These are phyloP conservation scores for Galendromus occidentalis DNA, from an alignment of 1,140 invertebrate species.

Conservation along the genomic window DNA sequence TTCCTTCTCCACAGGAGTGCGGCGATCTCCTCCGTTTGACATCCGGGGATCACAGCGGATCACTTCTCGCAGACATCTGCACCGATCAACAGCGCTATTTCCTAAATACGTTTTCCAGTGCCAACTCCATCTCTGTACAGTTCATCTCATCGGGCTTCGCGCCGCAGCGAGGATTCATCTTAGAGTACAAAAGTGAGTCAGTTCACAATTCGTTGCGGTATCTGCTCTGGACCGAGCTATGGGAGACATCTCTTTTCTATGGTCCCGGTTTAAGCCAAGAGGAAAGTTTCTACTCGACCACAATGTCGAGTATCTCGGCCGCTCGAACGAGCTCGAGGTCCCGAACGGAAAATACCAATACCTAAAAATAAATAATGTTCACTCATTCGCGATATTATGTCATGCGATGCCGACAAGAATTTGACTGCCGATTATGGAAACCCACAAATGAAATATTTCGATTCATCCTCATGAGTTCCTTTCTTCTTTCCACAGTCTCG, in stretches of 20 bases:
- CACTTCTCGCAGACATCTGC: constrained; percentile 4
- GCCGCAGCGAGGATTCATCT: background rate
- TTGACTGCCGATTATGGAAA: too few species aligned
- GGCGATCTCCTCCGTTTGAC: constrained; percentile 1
- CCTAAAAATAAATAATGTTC: too few species aligned
- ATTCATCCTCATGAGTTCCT: background rate
- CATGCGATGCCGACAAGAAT: too few species aligned
- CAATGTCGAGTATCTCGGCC: too few species aligned
- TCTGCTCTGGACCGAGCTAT: too few species aligned
- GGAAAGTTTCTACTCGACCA: too few species aligned
- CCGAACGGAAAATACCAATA: too few species aligned
- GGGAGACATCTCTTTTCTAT: too few species aligned
- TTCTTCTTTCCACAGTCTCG: background rate
- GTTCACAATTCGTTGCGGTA: too few species aligned
- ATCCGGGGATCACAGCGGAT: background rate
- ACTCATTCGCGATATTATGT: too few species aligned
- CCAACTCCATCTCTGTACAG: constrained; percentile 10
- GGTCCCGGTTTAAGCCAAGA: too few species aligned
- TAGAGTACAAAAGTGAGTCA: constrained; percentile 10
- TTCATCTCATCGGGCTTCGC: constrained; percentile 10
- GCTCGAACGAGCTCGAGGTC: too few species aligned
- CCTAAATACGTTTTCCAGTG: constrained; percentile 4
- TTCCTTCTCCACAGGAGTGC: background rate
- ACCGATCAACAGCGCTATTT: constrained; percentile 1
- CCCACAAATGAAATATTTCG: background rate